These are phyloP conservation scores for Pogonophryne albipinna DNA, from an alignment of 2,797 vertebrate genomes.

Conservation along the genomic window DNA sequence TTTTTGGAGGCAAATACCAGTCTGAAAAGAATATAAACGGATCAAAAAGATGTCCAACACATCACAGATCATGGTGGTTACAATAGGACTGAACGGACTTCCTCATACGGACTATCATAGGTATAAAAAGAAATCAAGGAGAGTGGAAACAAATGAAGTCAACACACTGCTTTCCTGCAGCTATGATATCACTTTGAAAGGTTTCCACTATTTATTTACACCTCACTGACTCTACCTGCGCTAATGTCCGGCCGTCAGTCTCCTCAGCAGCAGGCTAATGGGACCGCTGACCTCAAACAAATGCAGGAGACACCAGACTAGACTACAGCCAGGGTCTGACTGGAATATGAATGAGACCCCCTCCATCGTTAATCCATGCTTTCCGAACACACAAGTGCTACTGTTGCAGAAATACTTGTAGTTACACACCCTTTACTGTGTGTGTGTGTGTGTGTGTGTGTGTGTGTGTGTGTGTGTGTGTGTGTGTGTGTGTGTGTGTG, in stretches of 20 bases:
- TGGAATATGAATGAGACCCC: constrained; percentile 35
- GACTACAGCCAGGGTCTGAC: constrained; percentile 27
- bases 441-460: no score
- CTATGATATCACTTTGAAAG: neutral
- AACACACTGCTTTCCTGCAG: neutral
- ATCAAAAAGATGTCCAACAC: no score
- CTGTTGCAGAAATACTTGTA: neutral
- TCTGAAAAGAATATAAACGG: no score
- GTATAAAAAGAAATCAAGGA: no score
- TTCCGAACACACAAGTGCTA: neutral
- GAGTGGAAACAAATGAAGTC: neutral
- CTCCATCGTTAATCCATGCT: neutral
- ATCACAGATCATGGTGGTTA: no score
- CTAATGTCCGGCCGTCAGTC: constrained; percentile 15
- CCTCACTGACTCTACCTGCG: neutral
- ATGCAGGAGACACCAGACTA: constrained; percentile 23
- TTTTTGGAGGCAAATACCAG: no score
- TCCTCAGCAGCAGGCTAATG: constrained; percentile 17
- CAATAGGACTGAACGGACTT: no score
- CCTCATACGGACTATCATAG: no score
- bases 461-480: no score
- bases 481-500: no score
- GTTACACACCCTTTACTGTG: neutral
- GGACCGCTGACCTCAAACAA: constrained; percentile 30
- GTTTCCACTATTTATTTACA: neutral